These are phyloP conservation scores for Galbula dea DNA, from an alignment of 2,113 vertebrate genomes.

Conservation along the genomic window DNA sequence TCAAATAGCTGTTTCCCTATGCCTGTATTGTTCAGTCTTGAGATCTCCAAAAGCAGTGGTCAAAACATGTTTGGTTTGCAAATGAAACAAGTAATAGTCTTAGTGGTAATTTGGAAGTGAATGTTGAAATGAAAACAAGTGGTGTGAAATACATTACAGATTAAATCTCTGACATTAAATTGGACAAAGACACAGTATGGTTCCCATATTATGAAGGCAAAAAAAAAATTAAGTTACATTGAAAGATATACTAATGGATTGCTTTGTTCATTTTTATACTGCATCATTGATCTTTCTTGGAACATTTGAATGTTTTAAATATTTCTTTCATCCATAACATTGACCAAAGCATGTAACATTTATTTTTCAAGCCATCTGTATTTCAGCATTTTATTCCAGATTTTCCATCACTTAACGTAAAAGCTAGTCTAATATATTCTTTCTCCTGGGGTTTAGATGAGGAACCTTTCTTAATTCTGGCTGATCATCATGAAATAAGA, in stretches of 20 bases:
- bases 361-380: constrained; percentile 61
- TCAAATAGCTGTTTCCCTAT: background rate
- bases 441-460: constrained; percentile 82
- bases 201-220: constrained; percentile 22
- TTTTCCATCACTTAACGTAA: constrained; percentile 66
- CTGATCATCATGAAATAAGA: constrained; percentile 97
- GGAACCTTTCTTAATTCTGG: constrained; percentile 96
- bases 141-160: background rate
- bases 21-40: background rate
- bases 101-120: background rate
- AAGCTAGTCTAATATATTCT: constrained; percentile 56
- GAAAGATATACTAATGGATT: constrained; percentile 65
- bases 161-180: constrained; percentile 18
- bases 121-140: background rate
- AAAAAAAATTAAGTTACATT: background rate
- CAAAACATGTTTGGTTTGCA: background rate
- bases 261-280: constrained; percentile 66
- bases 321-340: constrained; percentile 68
- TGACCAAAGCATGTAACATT: constrained; percentile 61
- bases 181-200: background rate
- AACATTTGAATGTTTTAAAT: constrained; percentile 68
- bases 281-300: constrained; percentile 65
- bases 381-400: constrained; percentile 66
- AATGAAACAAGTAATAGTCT: background rate
- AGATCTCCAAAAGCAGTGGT: background rate